Percentiles rank a stretch among this genome's conserved stretches.
Evolutionary conservation across 2,113 vertebrate species (phyloP).

Genomic region (Colaptes auratus): DNA sequence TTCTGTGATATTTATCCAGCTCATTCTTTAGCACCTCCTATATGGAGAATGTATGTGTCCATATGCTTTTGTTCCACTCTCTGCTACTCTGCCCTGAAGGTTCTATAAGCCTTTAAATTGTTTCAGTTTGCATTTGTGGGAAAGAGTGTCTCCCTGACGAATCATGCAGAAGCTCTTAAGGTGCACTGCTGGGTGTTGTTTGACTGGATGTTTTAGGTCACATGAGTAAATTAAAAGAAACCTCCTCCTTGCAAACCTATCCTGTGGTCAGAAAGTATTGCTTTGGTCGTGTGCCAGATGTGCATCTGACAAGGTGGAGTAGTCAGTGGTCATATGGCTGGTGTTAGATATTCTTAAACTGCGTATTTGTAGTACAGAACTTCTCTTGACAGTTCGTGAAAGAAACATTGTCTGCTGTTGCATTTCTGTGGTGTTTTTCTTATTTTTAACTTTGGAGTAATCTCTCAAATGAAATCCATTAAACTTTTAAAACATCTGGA

Average conservation of each 20-base stretch:
- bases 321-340: neutral
- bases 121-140: neutral
- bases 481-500: neutral
- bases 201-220: neutral
- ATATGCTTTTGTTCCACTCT: neutral
- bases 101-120: neutral
- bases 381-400: neutral
- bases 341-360: neutral
- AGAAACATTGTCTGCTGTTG: neutral
- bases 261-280: neutral
- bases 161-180: neutral
- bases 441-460: neutral
- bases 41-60: neutral
- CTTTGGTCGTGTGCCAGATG: neutral
- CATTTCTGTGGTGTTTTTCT: neutral
- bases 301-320: neutral
- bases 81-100: neutral
- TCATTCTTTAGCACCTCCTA: neutral
- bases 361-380: neutral
- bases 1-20: neutral
- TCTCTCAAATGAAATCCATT: neutral
- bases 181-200: rapidly evolving
- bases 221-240: neutral
- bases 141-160: neutral
- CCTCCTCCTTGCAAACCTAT: neutral